phyloP scores from a whole-genome alignment of 1,140 invertebrate species.

The Diorhabda elongata region DNA sequence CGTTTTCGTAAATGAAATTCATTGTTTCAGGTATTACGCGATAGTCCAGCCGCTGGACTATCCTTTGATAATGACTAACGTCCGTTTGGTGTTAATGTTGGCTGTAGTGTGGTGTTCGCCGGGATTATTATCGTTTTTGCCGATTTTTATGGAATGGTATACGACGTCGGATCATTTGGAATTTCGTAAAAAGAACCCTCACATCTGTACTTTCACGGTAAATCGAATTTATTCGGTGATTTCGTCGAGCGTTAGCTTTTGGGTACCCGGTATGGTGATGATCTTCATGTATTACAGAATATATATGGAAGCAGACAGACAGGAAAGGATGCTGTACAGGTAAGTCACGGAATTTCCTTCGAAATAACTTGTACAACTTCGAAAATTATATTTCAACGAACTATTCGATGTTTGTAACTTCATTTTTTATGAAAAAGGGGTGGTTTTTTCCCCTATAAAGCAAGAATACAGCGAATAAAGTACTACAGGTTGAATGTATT shows the following conservation, averaged over 20 bases:
- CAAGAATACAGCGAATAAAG: background rate
- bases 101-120: constrained; percentile 89
- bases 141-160: constrained; percentile 93
- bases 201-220: constrained; percentile 81
- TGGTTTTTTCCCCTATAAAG: background rate
- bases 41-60: constrained; percentile 88
- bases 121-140: constrained; percentile 87
- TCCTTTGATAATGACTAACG: constrained; percentile 81
- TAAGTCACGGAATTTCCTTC: constrained; percentile 44
- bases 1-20: background rate
- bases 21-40: constrained; percentile 63
- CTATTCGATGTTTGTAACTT: background rate
- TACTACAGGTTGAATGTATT: background rate
- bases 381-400: too few relatives aligned
- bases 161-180: constrained; percentile 76
- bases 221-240: constrained; percentile 87
- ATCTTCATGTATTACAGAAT: constrained; percentile 91
- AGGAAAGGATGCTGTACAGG: constrained; percentile 88
- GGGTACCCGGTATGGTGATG: constrained; percentile 93
- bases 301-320: constrained; percentile 84
- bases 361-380: too few relatives aligned
- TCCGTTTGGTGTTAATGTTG: constrained; percentile 70
- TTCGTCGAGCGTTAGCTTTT: constrained; percentile 90
- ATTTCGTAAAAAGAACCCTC: constrained; percentile 64
- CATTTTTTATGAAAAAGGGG: background rate